These are phyloP conservation scores for Nomada flava DNA, from an alignment of 2,888 invertebrate species.

Conservation along the genomic window DNA sequence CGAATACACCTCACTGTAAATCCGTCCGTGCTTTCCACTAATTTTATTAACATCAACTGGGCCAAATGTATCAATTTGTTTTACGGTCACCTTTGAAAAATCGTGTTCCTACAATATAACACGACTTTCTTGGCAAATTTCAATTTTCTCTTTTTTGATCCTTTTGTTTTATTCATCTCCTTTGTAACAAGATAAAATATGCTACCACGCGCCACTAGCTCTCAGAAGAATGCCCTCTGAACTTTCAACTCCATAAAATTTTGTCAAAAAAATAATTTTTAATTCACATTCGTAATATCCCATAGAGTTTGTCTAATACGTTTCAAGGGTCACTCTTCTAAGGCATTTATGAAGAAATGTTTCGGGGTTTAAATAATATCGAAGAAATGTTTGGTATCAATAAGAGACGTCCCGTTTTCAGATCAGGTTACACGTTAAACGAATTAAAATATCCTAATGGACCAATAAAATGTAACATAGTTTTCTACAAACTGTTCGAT, in stretches of 20 bases:
- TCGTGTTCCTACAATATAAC: constrained; percentile 1
- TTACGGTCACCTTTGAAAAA: constrained; percentile 15
- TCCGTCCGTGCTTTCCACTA: constrained; percentile 63
- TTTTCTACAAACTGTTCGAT: constrained; percentile 24
- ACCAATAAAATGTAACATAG: constrained; percentile 31
- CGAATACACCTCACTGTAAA: constrained; percentile 53
- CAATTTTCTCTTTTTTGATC: background rate
- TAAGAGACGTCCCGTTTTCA: background rate
- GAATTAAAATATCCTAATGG: constrained; percentile 14
- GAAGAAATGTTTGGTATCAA: background rate
- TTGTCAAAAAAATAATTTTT: constrained; percentile 65
- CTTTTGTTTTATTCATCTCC: background rate
- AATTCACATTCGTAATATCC: constrained; percentile 36
- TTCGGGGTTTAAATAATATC: background rate
- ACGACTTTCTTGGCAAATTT: background rate
- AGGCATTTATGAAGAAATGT: constrained; percentile 25
- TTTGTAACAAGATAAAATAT: constrained; percentile 5
- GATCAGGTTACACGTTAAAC: background rate
- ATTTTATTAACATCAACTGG: constrained; percentile 70
- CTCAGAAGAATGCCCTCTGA: constrained; percentile 58
- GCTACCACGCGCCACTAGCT: constrained; percentile 4
- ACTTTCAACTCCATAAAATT: constrained; percentile 51
- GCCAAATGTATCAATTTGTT: constrained; percentile 40
- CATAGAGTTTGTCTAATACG: constrained; percentile 44
- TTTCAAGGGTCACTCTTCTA: constrained; percentile 52